phyloP scores from a whole-genome alignment of 1,140 invertebrate genomes.

The Sitophilus oryzae region DNA sequence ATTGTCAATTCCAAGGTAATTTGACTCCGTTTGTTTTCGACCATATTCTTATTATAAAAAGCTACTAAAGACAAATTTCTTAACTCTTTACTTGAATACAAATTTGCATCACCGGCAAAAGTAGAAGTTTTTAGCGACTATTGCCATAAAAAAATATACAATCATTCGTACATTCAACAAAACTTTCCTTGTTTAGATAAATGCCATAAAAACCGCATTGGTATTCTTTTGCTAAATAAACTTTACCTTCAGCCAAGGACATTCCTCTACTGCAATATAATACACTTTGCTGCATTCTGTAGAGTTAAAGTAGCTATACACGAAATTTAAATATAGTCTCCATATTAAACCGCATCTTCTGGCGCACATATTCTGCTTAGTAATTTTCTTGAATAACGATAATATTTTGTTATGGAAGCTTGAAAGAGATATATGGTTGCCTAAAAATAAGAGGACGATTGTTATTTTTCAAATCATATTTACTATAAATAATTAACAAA shows the following conservation, averaged over 20 bases:
- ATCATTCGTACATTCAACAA: background rate
- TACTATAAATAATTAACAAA: constrained; percentile 19
- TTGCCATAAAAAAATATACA: background rate
- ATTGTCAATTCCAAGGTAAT: no score
- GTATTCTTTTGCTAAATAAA: constrained; percentile 1
- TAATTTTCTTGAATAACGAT: constrained; percentile 39
- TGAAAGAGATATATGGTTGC: constrained; percentile 17
- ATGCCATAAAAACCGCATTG: background rate
- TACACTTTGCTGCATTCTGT: constrained; percentile 44
- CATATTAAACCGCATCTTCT: constrained; percentile 52
- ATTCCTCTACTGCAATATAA: constrained; percentile 53
- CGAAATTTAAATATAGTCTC: constrained; percentile 53
- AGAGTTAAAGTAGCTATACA: constrained; percentile 37
- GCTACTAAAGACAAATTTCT: no score
- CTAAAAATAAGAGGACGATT: constrained; percentile 17
- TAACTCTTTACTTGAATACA: no score
- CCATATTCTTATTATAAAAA: no score
- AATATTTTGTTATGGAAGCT: constrained; percentile 38
- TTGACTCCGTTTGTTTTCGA: no score
- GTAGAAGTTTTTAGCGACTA: background rate
- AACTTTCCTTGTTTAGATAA: no score
- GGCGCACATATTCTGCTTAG: constrained; percentile 40
- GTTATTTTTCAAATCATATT: no score
- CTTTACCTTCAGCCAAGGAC: constrained; percentile 61
- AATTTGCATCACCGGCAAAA: no score